Evolutionary conservation across 2,888 invertebrate genomes (phyloP).

Genomic region (Aphidius colemani): DNA sequence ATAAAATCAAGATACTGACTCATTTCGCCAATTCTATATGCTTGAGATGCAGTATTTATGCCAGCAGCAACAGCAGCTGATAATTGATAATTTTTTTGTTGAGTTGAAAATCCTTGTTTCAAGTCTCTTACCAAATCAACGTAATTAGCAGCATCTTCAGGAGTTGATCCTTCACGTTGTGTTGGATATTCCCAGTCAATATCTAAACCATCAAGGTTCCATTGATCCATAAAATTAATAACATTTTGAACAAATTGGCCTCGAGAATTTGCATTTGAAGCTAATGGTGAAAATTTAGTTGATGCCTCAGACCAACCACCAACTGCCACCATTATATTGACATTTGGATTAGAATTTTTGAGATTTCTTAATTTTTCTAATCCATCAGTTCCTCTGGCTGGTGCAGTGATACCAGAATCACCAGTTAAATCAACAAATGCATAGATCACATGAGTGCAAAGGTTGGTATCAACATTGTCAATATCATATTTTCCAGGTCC

Average conservation of each 20-base stretch:
- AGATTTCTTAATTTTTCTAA: no score
- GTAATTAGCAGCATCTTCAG: constrained; percentile 62
- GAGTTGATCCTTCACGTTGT: constrained; percentile 61
- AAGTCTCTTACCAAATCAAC: constrained; percentile 64
- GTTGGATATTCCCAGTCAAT: constrained; percentile 75
- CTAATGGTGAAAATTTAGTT: constrained; percentile 64
- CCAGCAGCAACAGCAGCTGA: constrained; percentile 64
- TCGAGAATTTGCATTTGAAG: constrained; percentile 50
- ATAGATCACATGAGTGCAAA: no score
- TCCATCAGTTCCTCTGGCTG: no score
- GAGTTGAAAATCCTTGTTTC: constrained; percentile 62
- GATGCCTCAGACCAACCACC: constrained; percentile 62
- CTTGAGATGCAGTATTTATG: constrained; percentile 58
- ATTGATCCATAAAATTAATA: constrained; percentile 48
- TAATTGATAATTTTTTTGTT: constrained; percentile 54
- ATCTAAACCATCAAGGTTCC: constrained; percentile 73
- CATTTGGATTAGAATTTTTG: no score
- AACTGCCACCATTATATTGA: no score
- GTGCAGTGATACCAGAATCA: no score
- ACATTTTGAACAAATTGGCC: constrained; percentile 7
- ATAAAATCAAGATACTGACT: constrained; percentile 69
- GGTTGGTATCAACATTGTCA: no score
- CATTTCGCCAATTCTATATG: constrained; percentile 67
- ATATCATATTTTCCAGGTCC: no score
- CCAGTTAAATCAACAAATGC: no score